These are phyloP conservation scores for Diabrotica virgifera DNA, from an alignment of 1,140 invertebrate genomes.

Conservation along the genomic window DNA sequence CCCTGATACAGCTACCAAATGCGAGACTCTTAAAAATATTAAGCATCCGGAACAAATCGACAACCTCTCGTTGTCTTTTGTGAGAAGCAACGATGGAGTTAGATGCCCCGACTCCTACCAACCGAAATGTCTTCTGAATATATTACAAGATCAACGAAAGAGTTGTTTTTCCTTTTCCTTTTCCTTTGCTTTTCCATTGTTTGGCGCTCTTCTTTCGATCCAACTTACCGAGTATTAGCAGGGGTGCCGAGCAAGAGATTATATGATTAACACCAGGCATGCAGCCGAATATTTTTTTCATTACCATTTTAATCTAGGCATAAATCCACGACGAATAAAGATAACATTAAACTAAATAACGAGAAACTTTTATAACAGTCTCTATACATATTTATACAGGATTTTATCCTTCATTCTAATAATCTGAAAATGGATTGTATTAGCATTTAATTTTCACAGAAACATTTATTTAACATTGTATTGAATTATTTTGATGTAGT, in stretches of 20 bases:
- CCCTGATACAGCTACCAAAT: conserved; percentile 42
- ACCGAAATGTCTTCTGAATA: conserved; percentile 20
- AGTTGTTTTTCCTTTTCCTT: conserved; percentile 11
- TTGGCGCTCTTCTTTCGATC: conserved; percentile 1
- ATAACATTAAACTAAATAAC: no score
- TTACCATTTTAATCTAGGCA: conserved; percentile 23
- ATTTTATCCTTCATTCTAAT: no score
- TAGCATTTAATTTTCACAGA: no score
- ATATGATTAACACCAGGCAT: conserved; percentile 27
- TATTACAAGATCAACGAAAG: conserved; percentile 21
- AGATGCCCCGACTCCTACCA: neutral
- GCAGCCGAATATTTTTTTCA: conserved; percentile 33
- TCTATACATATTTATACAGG: no score
- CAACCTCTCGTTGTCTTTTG: conserved; percentile 11
- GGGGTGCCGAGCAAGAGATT: conserved; percentile 36
- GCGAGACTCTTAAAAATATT: conserved; percentile 46
- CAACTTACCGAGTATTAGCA: conserved; percentile 20
- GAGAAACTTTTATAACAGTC: no score
- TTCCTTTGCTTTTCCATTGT: conserved; percentile 2
- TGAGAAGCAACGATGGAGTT: conserved; percentile 12
- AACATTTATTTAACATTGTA: no score
- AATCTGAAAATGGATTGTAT: no score
- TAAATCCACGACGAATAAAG: no score
- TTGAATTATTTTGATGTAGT: no score
- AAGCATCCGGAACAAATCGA: conserved; percentile 47